Conservation (phyloP, 2,888 invertebrate species). For the Eristalinus sepulchralis region DNA sequence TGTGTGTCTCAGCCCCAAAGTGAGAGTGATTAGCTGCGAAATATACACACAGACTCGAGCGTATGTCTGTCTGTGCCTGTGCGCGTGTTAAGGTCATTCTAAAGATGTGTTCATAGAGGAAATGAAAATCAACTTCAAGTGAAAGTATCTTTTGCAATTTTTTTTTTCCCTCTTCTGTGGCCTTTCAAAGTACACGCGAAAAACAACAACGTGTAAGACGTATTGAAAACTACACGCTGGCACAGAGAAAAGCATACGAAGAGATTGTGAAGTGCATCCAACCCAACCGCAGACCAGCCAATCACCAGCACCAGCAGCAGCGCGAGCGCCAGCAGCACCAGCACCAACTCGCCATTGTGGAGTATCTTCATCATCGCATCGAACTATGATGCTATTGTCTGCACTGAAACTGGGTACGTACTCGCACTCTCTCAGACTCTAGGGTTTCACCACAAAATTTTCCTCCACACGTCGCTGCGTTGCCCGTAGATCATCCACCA, state of each 20-base stretch:
- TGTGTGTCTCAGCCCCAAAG: conserved; percentile 45
- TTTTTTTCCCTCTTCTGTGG: conserved; percentile 35
- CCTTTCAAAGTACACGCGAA: conserved; percentile 36
- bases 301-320: not conserved
- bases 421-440: not conserved
- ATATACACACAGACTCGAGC: conserved; percentile 1
- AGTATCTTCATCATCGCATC: conserved; percentile 55
- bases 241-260: not conserved
- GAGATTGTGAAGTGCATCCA: conserved; percentile 72
- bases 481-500: conserved; percentile 22
- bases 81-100: conserved; percentile 60
- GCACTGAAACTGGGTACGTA: conserved; percentile 80
- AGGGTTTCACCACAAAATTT: conserved; percentile 54
- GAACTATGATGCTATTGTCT: conserved; percentile 80
- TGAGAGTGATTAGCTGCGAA: conserved; percentile 36
- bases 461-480: conserved; percentile 13
- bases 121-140: conserved; percentile 59
- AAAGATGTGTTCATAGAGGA: conserved; percentile 67
- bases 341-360: conserved; percentile 17
- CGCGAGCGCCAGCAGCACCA: not conserved
- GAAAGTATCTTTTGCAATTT: conserved; percentile 57
- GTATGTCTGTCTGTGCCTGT: not conserved
- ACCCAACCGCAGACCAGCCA: conserved; percentile 30
- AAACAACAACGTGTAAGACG: conserved; percentile 12
- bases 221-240: conserved; percentile 14